These are phyloP conservation scores for Eueides isabella DNA, from an alignment of 1,140 invertebrate genomes.

Conservation along the genomic window DNA sequence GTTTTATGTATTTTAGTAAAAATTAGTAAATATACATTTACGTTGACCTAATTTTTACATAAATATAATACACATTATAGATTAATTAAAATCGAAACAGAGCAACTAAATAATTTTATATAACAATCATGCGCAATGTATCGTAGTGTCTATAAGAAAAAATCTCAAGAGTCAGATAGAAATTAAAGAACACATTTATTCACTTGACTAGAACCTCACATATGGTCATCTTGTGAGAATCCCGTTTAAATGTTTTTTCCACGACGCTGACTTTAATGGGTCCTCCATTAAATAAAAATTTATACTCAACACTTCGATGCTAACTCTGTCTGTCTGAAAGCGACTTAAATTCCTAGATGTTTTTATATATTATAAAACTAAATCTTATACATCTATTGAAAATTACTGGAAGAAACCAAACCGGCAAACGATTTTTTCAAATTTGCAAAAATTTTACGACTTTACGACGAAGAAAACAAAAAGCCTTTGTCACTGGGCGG, in stretches of 20 bases:
- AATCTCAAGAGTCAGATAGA: conserved; percentile 38
- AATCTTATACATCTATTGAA: background rate
- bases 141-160: conserved; percentile 29
- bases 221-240: conserved; percentile 48
- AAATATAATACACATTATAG: background rate
- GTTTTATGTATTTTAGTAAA: background rate
- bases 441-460: background rate
- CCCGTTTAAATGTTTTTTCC: conserved; percentile 35
- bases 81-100: background rate
- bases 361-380: background rate
- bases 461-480: background rate
- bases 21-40: no score
- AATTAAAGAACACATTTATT: conserved; percentile 42
- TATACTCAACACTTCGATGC: background rate
- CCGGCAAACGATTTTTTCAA: background rate
- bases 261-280: conserved; percentile 25
- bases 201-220: conserved; percentile 58
- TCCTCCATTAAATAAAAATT: background rate
- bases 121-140: conserved; percentile 15
- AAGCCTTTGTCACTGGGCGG: background rate
- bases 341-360: background rate
- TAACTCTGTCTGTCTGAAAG: background rate
- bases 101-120: background rate
- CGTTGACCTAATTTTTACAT: background rate
- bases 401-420: background rate